phyloP scores from a whole-genome alignment of 2,113 vertebrate genomes.

The Hipposideros armiger region DNA sequence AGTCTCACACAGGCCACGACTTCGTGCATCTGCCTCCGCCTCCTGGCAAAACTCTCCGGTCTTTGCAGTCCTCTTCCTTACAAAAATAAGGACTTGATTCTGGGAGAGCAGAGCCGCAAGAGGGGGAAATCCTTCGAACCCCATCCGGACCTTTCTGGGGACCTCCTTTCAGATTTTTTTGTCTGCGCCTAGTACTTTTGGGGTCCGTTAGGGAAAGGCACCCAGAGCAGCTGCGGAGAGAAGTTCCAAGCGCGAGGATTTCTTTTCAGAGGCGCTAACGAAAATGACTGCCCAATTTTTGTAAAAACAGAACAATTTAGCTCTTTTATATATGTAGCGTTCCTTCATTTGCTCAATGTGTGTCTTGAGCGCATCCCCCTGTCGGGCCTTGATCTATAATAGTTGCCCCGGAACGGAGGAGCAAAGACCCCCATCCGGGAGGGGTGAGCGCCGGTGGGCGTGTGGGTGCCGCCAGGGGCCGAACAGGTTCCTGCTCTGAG shows the following conservation, averaged over 20 bases:
- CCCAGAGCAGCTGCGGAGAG: not conserved
- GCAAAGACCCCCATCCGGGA: not conserved
- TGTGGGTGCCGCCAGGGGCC: accelerated
- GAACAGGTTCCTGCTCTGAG: not conserved
- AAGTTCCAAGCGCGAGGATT: not conserved
- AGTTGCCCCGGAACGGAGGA: not conserved
- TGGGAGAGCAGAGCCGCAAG: not conserved
- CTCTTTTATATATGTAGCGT: not conserved
- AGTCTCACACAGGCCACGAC: accelerated
- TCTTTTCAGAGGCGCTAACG: not conserved
- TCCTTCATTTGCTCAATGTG: not conserved
- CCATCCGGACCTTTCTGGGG: not conserved
- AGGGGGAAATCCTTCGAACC: not conserved
- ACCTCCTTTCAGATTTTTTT: not conserved
- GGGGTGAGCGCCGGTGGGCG: too few species aligned
- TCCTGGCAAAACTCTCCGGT: not conserved
- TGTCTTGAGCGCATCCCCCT: too few species aligned
- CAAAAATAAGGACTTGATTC: not conserved
- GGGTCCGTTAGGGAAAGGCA: not conserved
- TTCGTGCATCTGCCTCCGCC: not conserved
- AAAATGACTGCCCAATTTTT: not conserved
- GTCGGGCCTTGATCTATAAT: too few species aligned
- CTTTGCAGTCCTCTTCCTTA: not conserved
- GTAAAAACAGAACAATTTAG: not conserved
- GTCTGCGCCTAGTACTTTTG: not conserved